Evolutionary conservation across 2,888 invertebrate genomes (phyloP).

Genomic region (Drepanosiphum platanoidis): DNA sequence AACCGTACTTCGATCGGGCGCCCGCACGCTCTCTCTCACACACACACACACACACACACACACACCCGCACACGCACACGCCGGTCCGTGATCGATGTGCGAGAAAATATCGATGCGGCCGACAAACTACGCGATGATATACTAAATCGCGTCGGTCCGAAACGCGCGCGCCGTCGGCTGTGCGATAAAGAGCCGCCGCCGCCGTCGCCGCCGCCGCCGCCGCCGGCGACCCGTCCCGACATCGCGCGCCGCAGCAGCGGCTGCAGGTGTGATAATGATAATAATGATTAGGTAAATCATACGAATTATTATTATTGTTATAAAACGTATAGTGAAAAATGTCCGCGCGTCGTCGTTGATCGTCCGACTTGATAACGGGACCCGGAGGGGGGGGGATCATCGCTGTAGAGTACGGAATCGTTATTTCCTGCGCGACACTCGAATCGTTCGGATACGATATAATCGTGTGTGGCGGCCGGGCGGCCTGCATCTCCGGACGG

Average conservation of each 20-base stretch:
- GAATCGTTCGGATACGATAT: neutral
- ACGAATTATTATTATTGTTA: too few species aligned
- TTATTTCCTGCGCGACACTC: neutral
- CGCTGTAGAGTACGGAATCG: neutral
- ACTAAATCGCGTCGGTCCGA: conserved; percentile 13
- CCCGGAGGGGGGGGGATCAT: neutral
- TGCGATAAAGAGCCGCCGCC: neutral
- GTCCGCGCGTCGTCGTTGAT: neutral
- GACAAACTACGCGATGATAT: conserved; percentile 8
- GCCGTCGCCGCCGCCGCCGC: neutral
- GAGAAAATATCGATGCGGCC: neutral
- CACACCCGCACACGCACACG: neutral
- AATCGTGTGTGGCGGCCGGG: neutral
- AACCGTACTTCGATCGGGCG: too few species aligned
- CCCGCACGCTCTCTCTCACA: neutral
- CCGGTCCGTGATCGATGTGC: neutral
- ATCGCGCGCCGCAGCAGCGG: neutral
- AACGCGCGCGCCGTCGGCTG: neutral
- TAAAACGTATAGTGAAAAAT: too few species aligned
- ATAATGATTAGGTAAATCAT: too few species aligned
- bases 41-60: neutral
- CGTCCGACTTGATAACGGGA: neutral
- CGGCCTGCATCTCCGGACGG: too few species aligned
- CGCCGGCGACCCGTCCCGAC: neutral
- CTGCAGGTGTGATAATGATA: neutral